A percentile compares a stretch with the other conserved stretches of the same genome.
Conservation (phyloP, 2,888 invertebrate genomes). For the Coecobrya sp. region DNA sequence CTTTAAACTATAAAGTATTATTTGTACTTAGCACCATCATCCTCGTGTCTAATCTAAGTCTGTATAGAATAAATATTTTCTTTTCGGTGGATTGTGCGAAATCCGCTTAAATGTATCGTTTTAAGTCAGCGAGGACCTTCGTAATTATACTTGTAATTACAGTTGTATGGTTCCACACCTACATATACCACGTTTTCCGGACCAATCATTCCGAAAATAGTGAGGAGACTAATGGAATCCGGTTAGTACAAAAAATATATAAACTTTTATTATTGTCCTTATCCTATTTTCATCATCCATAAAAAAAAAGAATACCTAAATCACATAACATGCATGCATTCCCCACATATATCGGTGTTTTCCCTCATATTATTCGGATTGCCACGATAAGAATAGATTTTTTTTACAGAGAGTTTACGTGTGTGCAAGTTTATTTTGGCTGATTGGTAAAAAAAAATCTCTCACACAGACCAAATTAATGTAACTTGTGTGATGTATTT, state of each 20-base stretch:
- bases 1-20: constrained; percentile 41
- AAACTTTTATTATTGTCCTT: neutral
- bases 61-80: constrained; percentile 22
- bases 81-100: constrained; percentile 40
- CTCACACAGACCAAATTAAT: neutral
- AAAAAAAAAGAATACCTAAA: neutral
- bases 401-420: constrained; percentile 7
- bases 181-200: constrained; percentile 88
- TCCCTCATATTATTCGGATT: neutral
- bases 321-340: neutral
- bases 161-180: constrained; percentile 90
- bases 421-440: constrained; percentile 14
- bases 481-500: neutral
- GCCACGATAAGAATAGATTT: constrained; percentile 43
- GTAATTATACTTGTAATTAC: constrained; percentile 89
- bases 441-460: constrained; percentile 41
- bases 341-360: neutral
- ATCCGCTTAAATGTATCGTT: constrained; percentile 81
- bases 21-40: constrained; percentile 49
- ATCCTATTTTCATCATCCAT: neutral
- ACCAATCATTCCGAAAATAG: constrained; percentile 78
- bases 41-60: constrained; percentile 13
- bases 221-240: constrained; percentile 74
- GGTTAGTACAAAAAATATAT: constrained; percentile 62
- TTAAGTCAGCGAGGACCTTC: constrained; percentile 88